A percentile compares a stretch with the other conserved stretches of the same genome.
Evolutionary conservation across 2,888 invertebrate genomes (phyloP).

Genomic region (Synergus umbraculus): DNA sequence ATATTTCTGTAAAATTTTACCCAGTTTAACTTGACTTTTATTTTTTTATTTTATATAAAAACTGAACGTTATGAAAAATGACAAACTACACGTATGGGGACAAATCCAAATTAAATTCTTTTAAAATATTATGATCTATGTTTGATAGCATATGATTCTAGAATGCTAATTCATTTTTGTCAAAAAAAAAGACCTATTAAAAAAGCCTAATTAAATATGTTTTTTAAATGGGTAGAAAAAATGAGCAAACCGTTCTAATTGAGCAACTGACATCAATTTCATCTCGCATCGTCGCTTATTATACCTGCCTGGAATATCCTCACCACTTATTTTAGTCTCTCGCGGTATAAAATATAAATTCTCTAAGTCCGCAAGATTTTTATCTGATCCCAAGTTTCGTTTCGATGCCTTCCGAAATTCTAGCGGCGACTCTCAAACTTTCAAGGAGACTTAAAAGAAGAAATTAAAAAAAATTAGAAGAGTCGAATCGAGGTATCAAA

Average conservation of each 20-base stretch:
- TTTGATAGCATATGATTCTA: too few species aligned
- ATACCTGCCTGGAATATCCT: slow-evolving; percentile 63
- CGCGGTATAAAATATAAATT: slow-evolving; percentile 69
- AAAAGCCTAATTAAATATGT: not conserved
- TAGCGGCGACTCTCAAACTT: slow-evolving; percentile 50
- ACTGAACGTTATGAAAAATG: too few species aligned
- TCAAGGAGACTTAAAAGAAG: slow-evolving; percentile 56
- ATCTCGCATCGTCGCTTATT: slow-evolving; percentile 54
- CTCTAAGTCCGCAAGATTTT: slow-evolving; percentile 71
- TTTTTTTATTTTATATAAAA: too few species aligned
- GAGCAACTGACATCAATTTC: not conserved
- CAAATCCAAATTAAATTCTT: too few species aligned
- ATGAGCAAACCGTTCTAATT: slow-evolving; percentile 39
- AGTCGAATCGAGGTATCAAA: too few species aligned
- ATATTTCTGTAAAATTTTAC: too few species aligned
- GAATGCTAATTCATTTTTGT: too few species aligned
- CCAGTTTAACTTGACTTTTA: too few species aligned
- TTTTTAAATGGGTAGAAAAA: not conserved
- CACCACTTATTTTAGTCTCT: slow-evolving; percentile 70
- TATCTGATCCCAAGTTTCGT: slow-evolving; percentile 69
- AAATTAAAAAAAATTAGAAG: not conserved
- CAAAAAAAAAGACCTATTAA: not conserved
- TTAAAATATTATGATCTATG: too few species aligned
- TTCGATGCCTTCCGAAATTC: slow-evolving; percentile 69
- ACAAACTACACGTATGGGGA: too few species aligned